Evolutionary conservation across 2,888 invertebrate genomes (phyloP), one percentile per base, ranked within the genome.

Genomic region (Nomada lathburiana): DNA sequence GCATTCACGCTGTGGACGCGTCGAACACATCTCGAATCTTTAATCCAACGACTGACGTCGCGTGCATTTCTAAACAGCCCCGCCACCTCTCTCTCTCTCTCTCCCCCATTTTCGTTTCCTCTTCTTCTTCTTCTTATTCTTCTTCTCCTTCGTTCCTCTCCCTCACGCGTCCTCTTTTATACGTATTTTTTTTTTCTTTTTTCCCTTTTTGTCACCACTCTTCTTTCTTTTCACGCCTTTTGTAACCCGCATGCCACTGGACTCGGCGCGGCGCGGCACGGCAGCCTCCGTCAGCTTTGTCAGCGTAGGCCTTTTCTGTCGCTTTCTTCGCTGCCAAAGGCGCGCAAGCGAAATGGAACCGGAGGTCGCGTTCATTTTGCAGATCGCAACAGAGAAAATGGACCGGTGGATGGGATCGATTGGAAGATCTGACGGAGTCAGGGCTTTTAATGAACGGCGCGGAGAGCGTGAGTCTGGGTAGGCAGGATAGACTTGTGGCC

Each of bases 1-100:
- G 90, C 88, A 92, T 92, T 91, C 91, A 89, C 89, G 85, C 82
- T 81, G 74, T 55, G 76, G 70, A 77, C 77, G 64, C 68, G 67
- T 68, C 70, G 90, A 83, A 92, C 93, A 92, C 90, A 86, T 81
- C 86, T 88, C 90, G 92, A 93, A 93, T 93, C 88, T 91, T 91
- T 92, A 92, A 92, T 91, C 89, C 88, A 87, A 90, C 89, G 90
- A 86, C 86, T 84, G 86, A 89, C 90, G 88, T 85, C 83, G 80
- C 71, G 80, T 78, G 91, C 90, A 91, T 92, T 86, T 88, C 84
- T 90, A 87, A 93, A 91, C 88, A 92, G 91, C 70, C 86, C 86
- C 64, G 29, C 52, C 80, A 80, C 80, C 79, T 77, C 75, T 65
- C 73, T 53, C 68, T 53, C 68, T 26, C 23, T 53, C 36, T 36